Evolutionary conservation across 2,888 invertebrate genomes (phyloP), one percentile per base, ranked within the genome.

Genomic region (Zeuzera pyrina): DNA sequence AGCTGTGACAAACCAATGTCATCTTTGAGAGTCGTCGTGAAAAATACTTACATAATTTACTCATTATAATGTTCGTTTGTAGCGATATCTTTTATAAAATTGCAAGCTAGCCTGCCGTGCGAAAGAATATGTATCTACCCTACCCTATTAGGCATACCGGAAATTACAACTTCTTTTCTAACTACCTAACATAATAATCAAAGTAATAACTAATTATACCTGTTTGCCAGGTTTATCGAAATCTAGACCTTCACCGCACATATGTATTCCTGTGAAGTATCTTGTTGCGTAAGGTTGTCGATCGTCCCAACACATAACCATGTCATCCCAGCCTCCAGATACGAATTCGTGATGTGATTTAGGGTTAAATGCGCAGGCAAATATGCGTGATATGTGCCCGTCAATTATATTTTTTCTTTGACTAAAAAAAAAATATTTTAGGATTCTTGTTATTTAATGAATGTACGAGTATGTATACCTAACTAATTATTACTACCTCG

Each of bases 321-420:
- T 78, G 49, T 88, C 76, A 46, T 90, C 89, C 89, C 89, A 89
- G 5, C 90, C 89, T 1, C 88, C 89, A 1, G 89, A 88, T 41
- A 90, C 71, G 36, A 91, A 57, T 62, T 90, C 90, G 52, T 89
- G 86, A 33, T 85, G 79, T 7, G 87, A 87, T 48, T 78, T 79
- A 0, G 90, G 90, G 53, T 90, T 86, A 53, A 89, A 90, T 25
- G 85, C 84, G 12, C 87, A 87, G 2, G 87, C 81, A 46, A 88
- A 90, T 43, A 90, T 85, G 52, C 89, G 72, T 4, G 88, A 88
- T 24, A 73, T 84, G 46, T 89, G 90, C 1, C 90, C 90, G 45
- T 89, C 87, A 31, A 79, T 61, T 22, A 56, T 33, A 42, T 72
- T 76, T 43, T 66, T 79, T 37, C 69, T 60, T 37, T 77, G 69